Base-by-base conservation (phyloP, 2,888 invertebrate genomes). In the Apomyelois bistriatella region DNA sequence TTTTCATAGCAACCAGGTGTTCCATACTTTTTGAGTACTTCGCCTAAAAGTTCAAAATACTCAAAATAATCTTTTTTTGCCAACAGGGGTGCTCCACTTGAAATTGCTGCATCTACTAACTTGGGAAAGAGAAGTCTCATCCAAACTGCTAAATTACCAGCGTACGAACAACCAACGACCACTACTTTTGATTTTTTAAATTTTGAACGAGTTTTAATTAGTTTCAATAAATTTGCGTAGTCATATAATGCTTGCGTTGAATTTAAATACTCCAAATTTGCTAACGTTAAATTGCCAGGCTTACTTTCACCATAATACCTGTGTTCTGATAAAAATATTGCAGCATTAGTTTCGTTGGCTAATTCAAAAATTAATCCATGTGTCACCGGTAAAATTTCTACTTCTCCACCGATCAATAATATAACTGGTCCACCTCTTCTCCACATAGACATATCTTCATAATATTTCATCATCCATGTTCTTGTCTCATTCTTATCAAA, bases 101-200 rank as follows among this genome's bases (percentile, higher is more conserved):
- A 82, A 37, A 85, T 62, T 0, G 87, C 88, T 3, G 84, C 88
- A 65, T 85, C 62, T 13, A 91, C 75, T 0, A 88, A 63, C 58
- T 89, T 79, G 1, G 91, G 91, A 60, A 89, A 90, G 57, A 82
- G 79, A 1, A 79, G 53, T 55, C 86, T 71, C 12, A 79, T 67
- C 91, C 91, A 91, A 13, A 82, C 76, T 0, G 89, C 91, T 69
- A 91, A 71, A 47, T 76, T 84, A 9, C 82, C 91, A 15, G 86
- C 70, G 57, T 91, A 91, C 1, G 89, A 89, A 22, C 84, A 85
- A n/a, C 62, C 64, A 8, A 61, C 32, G 0, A 58, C 52, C 0
- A 64, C 58, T 0, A 64, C 59, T 53, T 64, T 65, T 5, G 59
- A 57, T 0, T 41, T 17, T 1, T 42, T 30, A 42, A 56, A 61